Percentiles rank a stretch among this genome's conserved stretches.
Evolutionary conservation across 2,797 vertebrate genomes (phyloP).

Genomic region (Anableps anableps): DNA sequence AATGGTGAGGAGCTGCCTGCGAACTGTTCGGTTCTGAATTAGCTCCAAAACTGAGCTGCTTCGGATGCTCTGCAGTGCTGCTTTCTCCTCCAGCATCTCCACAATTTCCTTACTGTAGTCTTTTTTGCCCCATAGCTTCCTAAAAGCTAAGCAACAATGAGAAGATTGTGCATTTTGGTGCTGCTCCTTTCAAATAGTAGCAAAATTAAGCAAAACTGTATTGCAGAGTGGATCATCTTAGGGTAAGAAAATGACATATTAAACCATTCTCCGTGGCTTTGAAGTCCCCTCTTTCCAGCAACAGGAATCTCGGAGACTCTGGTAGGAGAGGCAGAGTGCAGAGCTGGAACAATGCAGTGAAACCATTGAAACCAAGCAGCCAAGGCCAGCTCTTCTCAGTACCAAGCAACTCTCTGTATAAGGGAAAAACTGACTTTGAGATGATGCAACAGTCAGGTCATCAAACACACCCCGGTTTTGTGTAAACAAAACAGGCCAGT

Average conservation of each 20-base stretch:
- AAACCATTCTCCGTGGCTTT: constrained; percentile 76
- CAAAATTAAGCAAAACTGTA: neutral
- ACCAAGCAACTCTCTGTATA: constrained; percentile 80
- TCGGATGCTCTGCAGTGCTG: constrained; percentile 56
- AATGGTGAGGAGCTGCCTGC: constrained; percentile 85
- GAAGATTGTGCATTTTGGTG: neutral
- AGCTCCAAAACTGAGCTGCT: constrained; percentile 76
- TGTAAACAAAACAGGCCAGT: neutral
- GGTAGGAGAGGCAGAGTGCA: constrained; percentile 79
- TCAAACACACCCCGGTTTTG: neutral
- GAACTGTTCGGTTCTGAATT: constrained; percentile 66
- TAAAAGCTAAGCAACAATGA: constrained; percentile 70
- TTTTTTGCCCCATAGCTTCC: constrained; percentile 78
- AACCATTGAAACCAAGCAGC: constrained; percentile 75
- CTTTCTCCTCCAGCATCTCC: constrained; percentile 84
- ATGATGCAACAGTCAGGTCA: neutral
- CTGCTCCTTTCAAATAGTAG: neutral
- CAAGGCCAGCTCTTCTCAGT: constrained; percentile 77
- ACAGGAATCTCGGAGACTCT: constrained; percentile 81
- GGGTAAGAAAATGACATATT: neutral
- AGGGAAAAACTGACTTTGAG: constrained; percentile 15
- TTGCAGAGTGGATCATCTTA: neutral
- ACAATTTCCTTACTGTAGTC: constrained; percentile 78
- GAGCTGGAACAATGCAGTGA: constrained; percentile 77
- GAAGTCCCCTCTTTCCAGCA: constrained; percentile 76